Percentiles rank a stretch among this genome's conserved stretches.
Conservation (phyloP, 2,113 vertebrate species). For the Carassius gibelio region DNA sequence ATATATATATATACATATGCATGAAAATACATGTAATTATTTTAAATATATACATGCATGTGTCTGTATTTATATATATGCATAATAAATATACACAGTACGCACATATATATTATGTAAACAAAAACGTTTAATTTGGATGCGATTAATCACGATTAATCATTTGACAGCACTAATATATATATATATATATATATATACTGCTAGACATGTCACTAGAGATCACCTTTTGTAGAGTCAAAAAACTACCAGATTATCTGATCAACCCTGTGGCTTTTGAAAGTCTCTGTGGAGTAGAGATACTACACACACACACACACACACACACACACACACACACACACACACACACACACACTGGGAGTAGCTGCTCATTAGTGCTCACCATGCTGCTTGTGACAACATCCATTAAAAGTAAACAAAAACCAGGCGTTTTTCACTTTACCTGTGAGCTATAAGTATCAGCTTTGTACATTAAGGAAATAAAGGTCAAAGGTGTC, state of each 20-base stretch:
- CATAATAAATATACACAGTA: too few relatives aligned
- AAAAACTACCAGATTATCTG: constrained; percentile 4
- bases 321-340: background rate
- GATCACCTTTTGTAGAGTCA: background rate
- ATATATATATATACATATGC: too few relatives aligned
- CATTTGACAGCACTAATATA: too few relatives aligned
- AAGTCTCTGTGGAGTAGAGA: background rate
- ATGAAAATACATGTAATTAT: too few relatives aligned
- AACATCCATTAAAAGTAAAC: constrained; percentile 5
- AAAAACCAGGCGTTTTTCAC: background rate
- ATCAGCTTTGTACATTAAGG: background rate
- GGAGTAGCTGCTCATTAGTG: constrained; percentile 9
- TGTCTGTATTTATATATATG: too few relatives aligned
- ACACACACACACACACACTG: background rate
- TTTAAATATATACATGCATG: too few relatives aligned
- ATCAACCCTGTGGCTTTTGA: background rate
- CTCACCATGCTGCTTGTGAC: constrained; percentile 2
- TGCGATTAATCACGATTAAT: too few relatives aligned
- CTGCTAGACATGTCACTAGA: background rate
- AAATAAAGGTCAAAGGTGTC: too few relatives aligned
- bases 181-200: too few relatives aligned
- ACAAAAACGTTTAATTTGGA: too few relatives aligned
- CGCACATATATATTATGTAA: too few relatives aligned
- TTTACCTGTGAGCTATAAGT: background rate
- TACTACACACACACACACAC: background rate